A percentile compares a stretch with the other conserved stretches of the same genome.
Evolutionary conservation across 2,797 vertebrate genomes (phyloP).

Genomic region (Cottoperca gobio): DNA sequence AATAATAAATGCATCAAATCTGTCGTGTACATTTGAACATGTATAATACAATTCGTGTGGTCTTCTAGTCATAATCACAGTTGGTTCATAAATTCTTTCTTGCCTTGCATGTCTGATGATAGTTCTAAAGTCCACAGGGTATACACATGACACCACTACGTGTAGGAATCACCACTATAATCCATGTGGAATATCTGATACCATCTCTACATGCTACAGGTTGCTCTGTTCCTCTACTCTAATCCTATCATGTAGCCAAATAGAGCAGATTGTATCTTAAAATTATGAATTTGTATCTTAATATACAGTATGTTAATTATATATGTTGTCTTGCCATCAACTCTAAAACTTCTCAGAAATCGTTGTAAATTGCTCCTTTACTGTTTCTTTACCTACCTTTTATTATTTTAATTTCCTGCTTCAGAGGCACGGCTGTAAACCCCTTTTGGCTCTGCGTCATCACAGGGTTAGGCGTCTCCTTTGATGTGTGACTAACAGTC

Average conservation of each 20-base stretch:
- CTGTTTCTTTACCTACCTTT: not conserved
- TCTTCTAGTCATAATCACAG: not conserved
- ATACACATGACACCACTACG: not conserved
- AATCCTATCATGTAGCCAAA: not conserved
- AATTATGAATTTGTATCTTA: not conserved
- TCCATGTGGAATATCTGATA: not conserved
- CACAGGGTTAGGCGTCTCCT: no score
- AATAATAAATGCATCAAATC: slow-evolving; percentile 45
- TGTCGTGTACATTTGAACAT: slow-evolving; percentile 20
- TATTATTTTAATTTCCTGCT: not conserved
- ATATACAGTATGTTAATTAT: not conserved
- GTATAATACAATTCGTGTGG: not conserved
- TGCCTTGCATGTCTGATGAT: not conserved
- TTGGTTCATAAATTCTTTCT: not conserved
- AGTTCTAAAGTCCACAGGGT: not conserved
- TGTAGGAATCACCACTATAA: not conserved
- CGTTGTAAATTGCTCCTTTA: not conserved
- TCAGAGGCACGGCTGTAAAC: no score
- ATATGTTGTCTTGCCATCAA: not conserved
- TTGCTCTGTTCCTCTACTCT: not conserved
- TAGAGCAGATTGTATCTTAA: not conserved
- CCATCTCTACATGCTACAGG: not conserved
- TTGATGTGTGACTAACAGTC: no score
- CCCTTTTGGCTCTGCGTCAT: no score
- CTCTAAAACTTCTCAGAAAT: not conserved